Evolutionary conservation across 1,140 invertebrate genomes (phyloP), one percentile per base, ranked within the genome.

Genomic region (Drosophila hydei): DNA sequence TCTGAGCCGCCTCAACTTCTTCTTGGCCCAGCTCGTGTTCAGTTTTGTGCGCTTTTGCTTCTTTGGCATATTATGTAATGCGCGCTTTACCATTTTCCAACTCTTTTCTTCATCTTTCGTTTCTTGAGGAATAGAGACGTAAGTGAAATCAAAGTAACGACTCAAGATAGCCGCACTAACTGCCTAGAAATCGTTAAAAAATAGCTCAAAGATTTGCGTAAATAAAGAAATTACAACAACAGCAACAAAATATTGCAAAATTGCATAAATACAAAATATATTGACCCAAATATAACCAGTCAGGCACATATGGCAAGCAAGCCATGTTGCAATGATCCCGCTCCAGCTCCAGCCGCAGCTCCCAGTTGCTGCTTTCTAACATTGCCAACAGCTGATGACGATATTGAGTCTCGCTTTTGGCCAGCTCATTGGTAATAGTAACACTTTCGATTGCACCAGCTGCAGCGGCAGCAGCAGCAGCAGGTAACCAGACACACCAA

Each of bases 281-380:
- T 87, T 87, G 81, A 87, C 81, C 81, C 50, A 87, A 87, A 87
- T 87, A 87, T 88, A 87, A 77, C 79, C 75, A 78, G 78, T 76
- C 64, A 56, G 54, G 72, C 85, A 69, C 65, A 87, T 81, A 87
- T 78, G 83, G 83, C 83, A 85, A 74, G 69, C 69, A 36, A 70
- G 63, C 54, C 50, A 51, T 79, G 74, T 79, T 75, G 79, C 79
- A 73, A 80, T 51, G 8, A 58, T 75, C 71, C 73, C n/a, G 61
- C 59, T 62, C 43, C 33, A 54, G 16, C 60, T 27, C 70, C 36
- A 27, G 56, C 51, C 65, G 50, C 62, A 55, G 59, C 36, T 47
- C 42, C 69, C 60, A 75, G 52, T 45, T 21, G 25, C 16, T 51
- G 77, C 83, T 87, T 88, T 87, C 81, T 78, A 85, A 68, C 55